These are phyloP conservation scores for Melanostigma gelatinosum DNA, from an alignment of 2,113 vertebrate genomes.

Conservation along the genomic window DNA sequence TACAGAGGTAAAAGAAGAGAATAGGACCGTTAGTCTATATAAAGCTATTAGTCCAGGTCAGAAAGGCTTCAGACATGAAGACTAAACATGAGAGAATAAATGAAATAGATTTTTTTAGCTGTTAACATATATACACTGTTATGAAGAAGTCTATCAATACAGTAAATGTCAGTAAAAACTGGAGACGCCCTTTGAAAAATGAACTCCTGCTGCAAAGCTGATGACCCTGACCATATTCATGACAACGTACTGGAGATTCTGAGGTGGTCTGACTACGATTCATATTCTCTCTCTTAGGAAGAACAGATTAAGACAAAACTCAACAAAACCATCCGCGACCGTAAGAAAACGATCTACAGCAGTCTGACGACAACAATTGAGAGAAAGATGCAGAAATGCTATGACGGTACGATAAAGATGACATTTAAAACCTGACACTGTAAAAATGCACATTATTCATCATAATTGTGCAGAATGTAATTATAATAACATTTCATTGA, in stretches of 20 bases:
- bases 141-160: not conserved
- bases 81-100: no score
- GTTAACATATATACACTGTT: no score
- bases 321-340: conserved; percentile 1
- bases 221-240: no score
- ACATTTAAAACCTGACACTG: not conserved
- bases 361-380: conserved; percentile 37
- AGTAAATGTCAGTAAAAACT: not conserved
- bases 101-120: no score
- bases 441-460: not conserved
- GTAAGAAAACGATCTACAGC: conserved; percentile 56
- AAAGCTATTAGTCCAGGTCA: not conserved
- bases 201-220: no score
- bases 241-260: no score
- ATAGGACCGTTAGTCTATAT: not conserved
- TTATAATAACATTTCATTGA: not conserved
- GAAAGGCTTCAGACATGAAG: not conserved
- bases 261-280: not conserved
- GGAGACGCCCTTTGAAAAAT: no score
- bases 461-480: not conserved
- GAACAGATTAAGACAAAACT: conserved; percentile 23
- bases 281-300: conserved; percentile 29
- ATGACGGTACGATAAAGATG: conserved; percentile 37
- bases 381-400: conserved; percentile 41
- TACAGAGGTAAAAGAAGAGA: conserved; percentile 34